Evolutionary conservation across 1,140 invertebrate species (phyloP).

Genomic region (Aphelinus certus): DNA sequence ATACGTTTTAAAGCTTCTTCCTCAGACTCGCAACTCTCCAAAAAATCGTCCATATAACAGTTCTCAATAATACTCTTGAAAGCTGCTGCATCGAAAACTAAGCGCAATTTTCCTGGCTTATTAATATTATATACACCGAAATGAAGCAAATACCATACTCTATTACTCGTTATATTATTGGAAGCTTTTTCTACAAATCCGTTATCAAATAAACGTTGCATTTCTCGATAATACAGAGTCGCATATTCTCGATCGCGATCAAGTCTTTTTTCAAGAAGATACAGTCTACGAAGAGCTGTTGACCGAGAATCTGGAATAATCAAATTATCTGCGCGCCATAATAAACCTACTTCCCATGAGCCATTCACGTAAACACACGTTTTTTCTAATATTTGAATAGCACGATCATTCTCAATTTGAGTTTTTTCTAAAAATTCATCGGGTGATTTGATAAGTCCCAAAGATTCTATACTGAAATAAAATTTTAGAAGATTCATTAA

Average conservation of each 20-base stretch:
- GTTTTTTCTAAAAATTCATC: background rate
- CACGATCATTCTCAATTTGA: background rate
- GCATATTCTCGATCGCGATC: background rate
- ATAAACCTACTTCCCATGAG: background rate
- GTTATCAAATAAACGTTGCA: background rate
- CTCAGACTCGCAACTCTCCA: background rate
- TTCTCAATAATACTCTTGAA: background rate
- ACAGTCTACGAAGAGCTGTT: background rate
- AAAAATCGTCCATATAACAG: slow-evolving; percentile 22
- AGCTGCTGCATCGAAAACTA: slow-evolving; percentile 1
- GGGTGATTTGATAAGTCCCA: background rate
- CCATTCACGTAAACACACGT: background rate
- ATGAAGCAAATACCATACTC: background rate
- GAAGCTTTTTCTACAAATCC: background rate
- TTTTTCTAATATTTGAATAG: background rate
- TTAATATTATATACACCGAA: background rate
- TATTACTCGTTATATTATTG: background rate
- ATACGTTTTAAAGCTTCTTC: background rate
- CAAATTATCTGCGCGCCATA: background rate
- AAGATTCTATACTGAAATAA: background rate
- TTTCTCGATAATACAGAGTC: background rate
- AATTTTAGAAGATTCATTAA: background rate
- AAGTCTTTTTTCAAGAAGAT: background rate
- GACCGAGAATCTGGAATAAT: background rate
- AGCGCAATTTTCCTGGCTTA: background rate